Evolutionary conservation across 1,140 invertebrate species (phyloP), one percentile per base, ranked within the genome.

Genomic region (Drosophila erecta): DNA sequence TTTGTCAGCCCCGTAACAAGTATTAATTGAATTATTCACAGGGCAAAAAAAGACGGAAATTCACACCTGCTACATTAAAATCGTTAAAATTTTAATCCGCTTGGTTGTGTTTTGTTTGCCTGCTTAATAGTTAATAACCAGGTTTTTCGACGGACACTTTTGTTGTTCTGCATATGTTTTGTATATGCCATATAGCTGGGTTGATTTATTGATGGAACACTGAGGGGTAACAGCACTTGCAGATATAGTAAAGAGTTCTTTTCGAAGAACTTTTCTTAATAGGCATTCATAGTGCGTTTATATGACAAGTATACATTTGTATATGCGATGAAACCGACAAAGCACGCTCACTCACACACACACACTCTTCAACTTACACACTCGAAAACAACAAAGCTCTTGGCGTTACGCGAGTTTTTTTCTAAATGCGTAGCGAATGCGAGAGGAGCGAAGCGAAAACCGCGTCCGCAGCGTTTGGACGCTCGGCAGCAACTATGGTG

Each of bases 401-500:
- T n/a, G 41, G 56, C 70, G 61, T 44, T 41, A 15, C 50, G 64
- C 59, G 54, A 46, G 27, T 20, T 72, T 33, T 27, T 20, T 72
- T 40, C 56, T 4, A 10, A 61, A 54, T 33, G 38, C 59, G 65
- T 24, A 22, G 35, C 14, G n/a, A 66, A 66, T 8, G 12, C 46
- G 22, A 67, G 37, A 33, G 47, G 70, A 54, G 33, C 47, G 56
- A 76, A 20, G 41, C 71, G 41, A 50, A 60, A 44, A 70, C 44
- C 70, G 81, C 70, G 79, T 65, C 84, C 76, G 59, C 41, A 79
- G 66, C 79, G 84, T 59, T 75, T 47, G 55, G 69, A 78, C 76
- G 73, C 84, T 89, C 79, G 59, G 43, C 75, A 72, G 65, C 76
- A 84, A 87, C 83, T 83, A 79, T 86, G 71, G 73, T 55, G 46